Base-by-base conservation (phyloP, 2,113 vertebrate genomes). In the Struthio camelus region DNA sequence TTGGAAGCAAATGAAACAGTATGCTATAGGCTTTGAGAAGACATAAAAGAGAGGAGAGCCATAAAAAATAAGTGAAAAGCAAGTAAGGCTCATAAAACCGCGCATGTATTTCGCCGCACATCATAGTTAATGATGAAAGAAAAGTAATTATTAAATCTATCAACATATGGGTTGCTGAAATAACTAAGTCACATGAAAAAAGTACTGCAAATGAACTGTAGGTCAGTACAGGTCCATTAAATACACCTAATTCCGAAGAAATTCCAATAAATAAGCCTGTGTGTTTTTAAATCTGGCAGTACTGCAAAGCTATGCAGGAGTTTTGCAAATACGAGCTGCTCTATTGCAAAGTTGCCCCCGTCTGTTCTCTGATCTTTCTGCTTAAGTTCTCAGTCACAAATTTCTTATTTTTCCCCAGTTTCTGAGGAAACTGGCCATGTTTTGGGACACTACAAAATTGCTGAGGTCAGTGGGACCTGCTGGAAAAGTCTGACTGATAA, bases 311-410 rank as follows among this genome's bases (percentile, higher is more conserved):
- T 70, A 1, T 16, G 14, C 40, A 61, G 65, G 8, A 77, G 11
- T 36, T 85, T n/a, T 77, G 61, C 54, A 64, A 76, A 38, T 38
- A 51, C 40, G 25, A 5, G 1, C 72, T 18, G 14, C 50, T 56
- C 32, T 40, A 3, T 0, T 6, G 4, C 61, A 11, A 65, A 76
- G 56, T 1, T 85, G 70, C 7, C 22, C 11, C 22, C 11, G 71
- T 75, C n/a, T 18, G 22, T 72, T 53, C 51, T 58, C 38, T 64
- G 44, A 69, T 38, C 22, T 25, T 87, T 78, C 25, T 50, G 4
- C 66, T 87, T 56, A 67, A 51, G 24, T 64, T 69, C n/a, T n/a
- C 25, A 66, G 22, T 25, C 36, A 89, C 7, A 6, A 51, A 64
- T 4, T 50, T 70, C 75, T 73, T 27, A 73, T 18, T 77, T 22